These are phyloP conservation scores for Sicus ferrugineus DNA, from an alignment of 2,888 invertebrate species.

Conservation along the genomic window DNA sequence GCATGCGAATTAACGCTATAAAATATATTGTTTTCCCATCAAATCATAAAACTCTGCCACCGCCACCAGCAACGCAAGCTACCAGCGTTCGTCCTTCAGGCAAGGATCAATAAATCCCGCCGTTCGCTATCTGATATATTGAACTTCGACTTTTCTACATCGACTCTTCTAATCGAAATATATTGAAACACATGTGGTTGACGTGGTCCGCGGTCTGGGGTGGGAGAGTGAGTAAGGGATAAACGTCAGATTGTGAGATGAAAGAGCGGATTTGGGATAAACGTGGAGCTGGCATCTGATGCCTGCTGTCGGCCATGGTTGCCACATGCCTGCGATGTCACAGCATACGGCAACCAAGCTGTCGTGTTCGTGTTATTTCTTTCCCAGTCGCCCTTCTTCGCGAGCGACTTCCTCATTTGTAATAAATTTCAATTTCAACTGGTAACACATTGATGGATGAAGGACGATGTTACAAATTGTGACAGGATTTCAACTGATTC, in stretches of 20 bases:
- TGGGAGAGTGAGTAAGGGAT: background rate
- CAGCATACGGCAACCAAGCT: background rate
- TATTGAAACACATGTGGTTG: slow-evolving; percentile 36
- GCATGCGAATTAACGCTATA: background rate
- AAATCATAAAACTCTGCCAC: too few relatives aligned
- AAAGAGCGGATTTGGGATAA: background rate
- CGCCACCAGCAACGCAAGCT: too few relatives aligned
- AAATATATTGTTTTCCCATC: too few relatives aligned
- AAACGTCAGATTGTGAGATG: background rate
- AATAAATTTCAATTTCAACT: slow-evolving; percentile 14
- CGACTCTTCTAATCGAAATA: slow-evolving; percentile 37
- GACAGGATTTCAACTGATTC: background rate
- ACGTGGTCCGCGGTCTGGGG: background rate
- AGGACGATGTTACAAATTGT: slow-evolving; percentile 4
- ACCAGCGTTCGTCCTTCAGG: too few relatives aligned
- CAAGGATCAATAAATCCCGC: slow-evolving; percentile 22
- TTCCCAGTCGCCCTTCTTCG: background rate
- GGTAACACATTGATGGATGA: slow-evolving; percentile 8
- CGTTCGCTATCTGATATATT: slow-evolving; percentile 12
- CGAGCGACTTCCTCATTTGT: background rate
- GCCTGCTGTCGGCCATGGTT: background rate
- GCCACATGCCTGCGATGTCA: background rate
- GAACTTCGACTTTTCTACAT: too few relatives aligned
- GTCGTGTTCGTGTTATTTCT: background rate
- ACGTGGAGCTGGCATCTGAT: background rate